Percentiles rank a stretch among this genome's conserved stretches.
These are phyloP conservation scores for Henricia sp. DNA, from an alignment of 53 echinoderm and acorn worm genomes.

Conservation along the genomic window DNA sequence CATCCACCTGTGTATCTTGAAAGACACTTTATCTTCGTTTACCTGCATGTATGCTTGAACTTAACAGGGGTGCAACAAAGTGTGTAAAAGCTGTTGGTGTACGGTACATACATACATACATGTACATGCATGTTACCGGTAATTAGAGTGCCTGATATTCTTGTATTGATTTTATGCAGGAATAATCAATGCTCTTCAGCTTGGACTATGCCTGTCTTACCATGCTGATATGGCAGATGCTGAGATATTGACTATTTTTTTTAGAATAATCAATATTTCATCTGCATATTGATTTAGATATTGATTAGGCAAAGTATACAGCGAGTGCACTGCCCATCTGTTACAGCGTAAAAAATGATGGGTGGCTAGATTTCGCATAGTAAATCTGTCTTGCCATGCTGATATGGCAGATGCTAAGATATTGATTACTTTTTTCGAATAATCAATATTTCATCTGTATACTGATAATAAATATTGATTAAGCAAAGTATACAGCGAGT, in stretches of 20 bases:
- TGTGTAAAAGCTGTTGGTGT: neutral
- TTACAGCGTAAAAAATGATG: too few species aligned
- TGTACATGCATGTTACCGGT: neutral
- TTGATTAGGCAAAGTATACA: too few species aligned
- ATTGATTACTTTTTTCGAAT: too few species aligned
- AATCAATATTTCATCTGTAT: too few species aligned
- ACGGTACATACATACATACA: neutral
- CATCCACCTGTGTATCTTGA: too few species aligned
- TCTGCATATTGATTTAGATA: conserved; percentile 33
- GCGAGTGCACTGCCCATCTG: too few species aligned
- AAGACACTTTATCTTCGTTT: too few species aligned
- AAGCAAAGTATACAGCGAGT: too few species aligned
- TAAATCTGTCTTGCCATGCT: too few species aligned
- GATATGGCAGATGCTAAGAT: too few species aligned
- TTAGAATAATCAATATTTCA: conserved; percentile 38
- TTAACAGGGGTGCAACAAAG: neutral
- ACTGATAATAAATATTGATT: too few species aligned
- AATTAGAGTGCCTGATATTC: neutral
- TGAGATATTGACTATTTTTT: conserved; percentile 42
- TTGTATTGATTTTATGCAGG: conserved; percentile 17
- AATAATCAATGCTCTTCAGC: conserved; percentile 22
- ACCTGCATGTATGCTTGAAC: neutral
- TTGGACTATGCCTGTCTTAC: neutral
- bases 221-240: conserved; percentile 1
- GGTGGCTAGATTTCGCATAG: too few species aligned